These are phyloP conservation scores for Epinotia ramella DNA, from an alignment of 2,888 invertebrate genomes.

Conservation along the genomic window DNA sequence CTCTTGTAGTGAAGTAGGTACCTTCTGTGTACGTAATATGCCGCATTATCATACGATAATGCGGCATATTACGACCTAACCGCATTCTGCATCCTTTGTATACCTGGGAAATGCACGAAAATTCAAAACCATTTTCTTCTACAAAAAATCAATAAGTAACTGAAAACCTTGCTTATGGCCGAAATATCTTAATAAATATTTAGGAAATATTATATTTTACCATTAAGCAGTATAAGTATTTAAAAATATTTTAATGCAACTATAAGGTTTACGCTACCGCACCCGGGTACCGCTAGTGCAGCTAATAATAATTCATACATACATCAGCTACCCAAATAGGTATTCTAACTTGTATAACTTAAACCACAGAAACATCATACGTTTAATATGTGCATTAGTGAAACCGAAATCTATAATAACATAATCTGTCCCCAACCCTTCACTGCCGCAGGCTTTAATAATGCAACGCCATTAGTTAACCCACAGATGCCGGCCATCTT, in stretches of 20 bases:
- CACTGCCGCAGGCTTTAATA: constrained; percentile 74
- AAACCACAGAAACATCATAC: constrained; percentile 12
- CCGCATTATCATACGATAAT: too few species aligned
- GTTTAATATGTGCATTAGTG: constrained; percentile 46
- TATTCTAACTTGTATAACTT: neutral
- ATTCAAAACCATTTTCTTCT: too few species aligned
- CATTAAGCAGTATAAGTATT: too few species aligned
- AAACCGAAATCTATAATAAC: constrained; percentile 69
- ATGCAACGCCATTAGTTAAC: constrained; percentile 84
- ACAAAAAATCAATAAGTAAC: too few species aligned
- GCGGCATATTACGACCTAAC: neutral
- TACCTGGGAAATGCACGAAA: neutral
- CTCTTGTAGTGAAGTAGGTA: neutral
- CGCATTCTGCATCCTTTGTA: neutral
- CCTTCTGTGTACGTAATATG: neutral
- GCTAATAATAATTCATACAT: too few species aligned
- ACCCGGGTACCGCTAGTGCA: too few species aligned
- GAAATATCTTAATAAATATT: too few species aligned
- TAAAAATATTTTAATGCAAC: too few species aligned
- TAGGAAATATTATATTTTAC: too few species aligned
- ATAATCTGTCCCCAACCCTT: constrained; percentile 81
- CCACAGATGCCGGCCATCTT: constrained; percentile 79
- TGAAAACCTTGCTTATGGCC: too few species aligned
- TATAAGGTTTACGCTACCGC: too few species aligned
- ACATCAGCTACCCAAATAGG: constrained; percentile 1